Conservation (phyloP, 2,797 vertebrate genomes). For the Neosalanx taihuensis region DNA sequence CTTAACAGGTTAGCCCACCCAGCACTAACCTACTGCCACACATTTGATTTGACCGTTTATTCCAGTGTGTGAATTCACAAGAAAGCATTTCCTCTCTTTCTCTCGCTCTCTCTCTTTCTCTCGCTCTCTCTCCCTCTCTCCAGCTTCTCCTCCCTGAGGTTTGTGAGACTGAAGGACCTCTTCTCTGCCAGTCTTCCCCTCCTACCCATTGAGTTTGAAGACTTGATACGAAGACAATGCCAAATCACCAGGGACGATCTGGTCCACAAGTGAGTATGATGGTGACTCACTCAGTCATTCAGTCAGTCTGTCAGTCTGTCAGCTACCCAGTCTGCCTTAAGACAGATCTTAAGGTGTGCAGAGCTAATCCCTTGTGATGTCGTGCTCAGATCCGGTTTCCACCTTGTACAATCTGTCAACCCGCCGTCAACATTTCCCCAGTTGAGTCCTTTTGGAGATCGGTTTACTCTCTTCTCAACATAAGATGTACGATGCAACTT, state of each 20-base stretch:
- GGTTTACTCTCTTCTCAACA: slow-evolving; percentile 31
- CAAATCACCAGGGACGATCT: slow-evolving; percentile 70
- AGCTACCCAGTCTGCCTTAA: slow-evolving; percentile 17
- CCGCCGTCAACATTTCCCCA: slow-evolving; percentile 28
- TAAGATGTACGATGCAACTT: slow-evolving; percentile 31
- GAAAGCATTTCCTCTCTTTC: background rate
- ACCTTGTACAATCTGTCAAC: slow-evolving; percentile 43
- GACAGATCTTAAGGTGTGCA: slow-evolving; percentile 3
- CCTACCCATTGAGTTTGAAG: slow-evolving; percentile 73
- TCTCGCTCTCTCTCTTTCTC: slow-evolving; percentile 1
- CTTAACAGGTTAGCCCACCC: slow-evolving; percentile 70
- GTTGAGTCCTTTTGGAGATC: slow-evolving; percentile 30
- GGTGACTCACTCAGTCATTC: slow-evolving; percentile 18
- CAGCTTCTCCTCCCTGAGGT: slow-evolving; percentile 82
- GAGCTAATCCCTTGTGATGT: slow-evolving; percentile 11
- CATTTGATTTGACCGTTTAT: background rate
- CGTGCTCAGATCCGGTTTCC: slow-evolving; percentile 49
- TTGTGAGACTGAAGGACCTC: slow-evolving; percentile 78
- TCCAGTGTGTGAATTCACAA: background rate
- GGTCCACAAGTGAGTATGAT: slow-evolving; percentile 72
- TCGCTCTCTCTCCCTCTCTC: slow-evolving; percentile 5
- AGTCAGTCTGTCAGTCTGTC: slow-evolving; percentile 10
- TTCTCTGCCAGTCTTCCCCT: slow-evolving; percentile 72
- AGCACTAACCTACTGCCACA: background rate
- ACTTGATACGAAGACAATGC: slow-evolving; percentile 78